Evolutionary conservation across 2,113 vertebrate genomes (phyloP), one percentile per base, ranked within the genome.

Genomic region (Poecilia latipinna): DNA sequence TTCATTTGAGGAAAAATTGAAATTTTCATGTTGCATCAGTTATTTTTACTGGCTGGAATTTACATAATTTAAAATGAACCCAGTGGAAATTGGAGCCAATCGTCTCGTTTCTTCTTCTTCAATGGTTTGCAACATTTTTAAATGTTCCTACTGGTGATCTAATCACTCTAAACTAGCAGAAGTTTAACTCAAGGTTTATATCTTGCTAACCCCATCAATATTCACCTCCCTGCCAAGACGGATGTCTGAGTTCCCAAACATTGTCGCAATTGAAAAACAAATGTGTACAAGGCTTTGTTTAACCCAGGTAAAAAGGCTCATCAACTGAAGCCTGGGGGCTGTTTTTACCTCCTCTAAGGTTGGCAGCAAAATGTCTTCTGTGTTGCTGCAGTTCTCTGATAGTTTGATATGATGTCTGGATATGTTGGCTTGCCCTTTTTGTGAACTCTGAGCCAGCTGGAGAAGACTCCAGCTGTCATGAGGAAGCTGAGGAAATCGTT

Each of bases 221-320:
- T 71, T 3, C 8, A 6, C 73, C 65, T 79, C 80, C 75, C 65
- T 64, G 61, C 74, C 66, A 69, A 83, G 48, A 71, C 75, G 77
- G 76, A 78, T 79, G 78, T 85, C 74, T 79, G 69, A 74, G 61
- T 79, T 81, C 44, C 57, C 37, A 67, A 79, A 82, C 66, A 83
- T 68, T 84, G 67, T 39, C 5, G 54, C 69, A 75, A 73, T 70
- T 79, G 67, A 84, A 86, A 82, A 87, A 84, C 51, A 83, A 91
- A 88, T 85, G 74, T 82, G 78, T 73, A 78, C 44, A 54, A 81
- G 76, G 61, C 67, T 75, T 78, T 54, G 76, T 86, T 89, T 81
- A 90, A 84, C 84, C 70, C 60, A 37, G 77, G 79, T 83, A 85
- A 75, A 88, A 91, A 82, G 77, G 32, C 85, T 89, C 83, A 91